A percentile compares a stretch with the other conserved stretches of the same genome.
These are phyloP conservation scores for Leptoclinus maculatus DNA, from an alignment of 2,797 vertebrate species.

Conservation along the genomic window DNA sequence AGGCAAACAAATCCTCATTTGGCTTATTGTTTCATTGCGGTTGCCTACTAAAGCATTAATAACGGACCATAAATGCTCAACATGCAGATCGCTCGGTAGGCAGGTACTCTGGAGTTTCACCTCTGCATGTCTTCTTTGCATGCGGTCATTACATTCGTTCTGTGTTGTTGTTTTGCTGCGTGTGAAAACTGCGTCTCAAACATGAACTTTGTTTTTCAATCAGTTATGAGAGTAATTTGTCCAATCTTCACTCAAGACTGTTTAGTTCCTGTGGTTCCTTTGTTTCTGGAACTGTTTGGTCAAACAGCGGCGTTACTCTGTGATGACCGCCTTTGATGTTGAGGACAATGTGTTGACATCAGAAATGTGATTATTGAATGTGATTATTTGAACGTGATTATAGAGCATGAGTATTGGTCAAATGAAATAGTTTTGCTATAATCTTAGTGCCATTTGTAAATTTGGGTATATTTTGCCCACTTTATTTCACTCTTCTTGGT, in stretches of 20 bases:
- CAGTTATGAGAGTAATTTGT: neutral
- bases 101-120: neutral
- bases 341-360: slow-evolving; percentile 35
- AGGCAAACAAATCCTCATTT: neutral
- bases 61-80: neutral
- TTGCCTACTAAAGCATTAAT: neutral
- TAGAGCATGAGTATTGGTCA: slow-evolving; percentile 44
- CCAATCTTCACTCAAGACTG: neutral
- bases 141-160: neutral
- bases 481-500: slow-evolving; percentile 14
- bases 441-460: slow-evolving; percentile 1
- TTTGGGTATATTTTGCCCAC: slow-evolving; percentile 35
- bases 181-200: neutral
- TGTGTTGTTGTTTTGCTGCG: neutral
- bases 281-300: neutral
- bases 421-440: slow-evolving; percentile 47
- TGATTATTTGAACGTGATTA: slow-evolving; percentile 43
- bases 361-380: slow-evolving; percentile 46
- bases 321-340: slow-evolving; percentile 12
- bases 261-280: neutral
- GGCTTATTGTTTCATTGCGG: neutral
- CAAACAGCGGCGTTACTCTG: neutral
- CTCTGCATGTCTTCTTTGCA: neutral
- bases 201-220: neutral
- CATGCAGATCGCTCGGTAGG: neutral